Evolutionary conservation across 2,888 invertebrate genomes (phyloP).

Genomic region (Geophilus truncorum): DNA sequence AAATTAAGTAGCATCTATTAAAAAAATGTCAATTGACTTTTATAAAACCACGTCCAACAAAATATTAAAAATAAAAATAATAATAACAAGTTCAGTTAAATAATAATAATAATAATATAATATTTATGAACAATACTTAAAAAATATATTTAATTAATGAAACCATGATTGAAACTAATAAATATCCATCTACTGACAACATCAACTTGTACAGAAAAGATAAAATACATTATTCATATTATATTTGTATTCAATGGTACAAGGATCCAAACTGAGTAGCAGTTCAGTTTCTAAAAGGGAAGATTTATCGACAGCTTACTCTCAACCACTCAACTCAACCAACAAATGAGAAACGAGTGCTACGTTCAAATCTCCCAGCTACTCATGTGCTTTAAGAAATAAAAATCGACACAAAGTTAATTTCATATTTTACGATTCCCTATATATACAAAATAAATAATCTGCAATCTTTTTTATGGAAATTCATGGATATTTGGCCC

Average conservation of each 20-base stretch:
- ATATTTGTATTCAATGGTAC: conserved; percentile 27
- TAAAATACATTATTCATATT: conserved; percentile 28
- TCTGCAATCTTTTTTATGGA: conserved; percentile 28
- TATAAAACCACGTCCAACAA: not conserved
- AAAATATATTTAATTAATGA: conserved; percentile 34
- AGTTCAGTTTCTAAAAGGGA: conserved; percentile 18
- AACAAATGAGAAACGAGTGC: conserved; percentile 19
- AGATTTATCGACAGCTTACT: conserved; percentile 22
- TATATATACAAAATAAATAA: conserved; percentile 41
- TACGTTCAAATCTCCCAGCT: conserved; percentile 15
- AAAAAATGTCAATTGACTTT: not conserved
- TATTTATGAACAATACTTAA: conserved; percentile 3
- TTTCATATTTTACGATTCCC: conserved; percentile 30
- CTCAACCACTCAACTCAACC: not conserved
- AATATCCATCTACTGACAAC: conserved; percentile 34
- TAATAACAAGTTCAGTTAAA: not conserved
- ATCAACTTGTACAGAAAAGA: conserved; percentile 32
- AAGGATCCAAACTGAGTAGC: conserved; percentile 27
- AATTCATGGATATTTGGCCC: not conserved
- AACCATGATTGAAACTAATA: conserved; percentile 33
- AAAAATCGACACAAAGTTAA: conserved; percentile 10
- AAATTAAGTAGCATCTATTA: conserved; percentile 18
- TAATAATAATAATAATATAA: conserved; percentile 29
- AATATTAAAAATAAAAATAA: conserved; percentile 7
- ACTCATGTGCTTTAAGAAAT: conserved; percentile 13